These are phyloP conservation scores for Cyphomyrus discorhynchus DNA, from an alignment of 2,113 vertebrate species.

Conservation along the genomic window DNA sequence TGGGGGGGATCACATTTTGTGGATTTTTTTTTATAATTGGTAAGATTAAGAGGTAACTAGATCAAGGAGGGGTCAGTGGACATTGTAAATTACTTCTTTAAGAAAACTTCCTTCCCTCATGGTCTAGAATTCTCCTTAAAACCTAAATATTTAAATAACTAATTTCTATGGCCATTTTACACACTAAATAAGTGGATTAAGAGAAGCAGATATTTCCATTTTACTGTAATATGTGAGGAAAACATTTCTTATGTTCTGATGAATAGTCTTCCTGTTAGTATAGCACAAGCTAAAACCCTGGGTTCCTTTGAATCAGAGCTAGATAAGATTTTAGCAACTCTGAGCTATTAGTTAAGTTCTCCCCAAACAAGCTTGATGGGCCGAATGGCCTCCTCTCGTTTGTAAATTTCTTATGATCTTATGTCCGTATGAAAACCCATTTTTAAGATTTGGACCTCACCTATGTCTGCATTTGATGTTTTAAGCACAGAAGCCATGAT, in stretches of 20 bases:
- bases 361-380: too few species aligned
- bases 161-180: background rate
- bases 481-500: background rate
- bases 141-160: background rate
- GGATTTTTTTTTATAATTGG: background rate
- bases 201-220: background rate
- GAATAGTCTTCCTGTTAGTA: too few species aligned
- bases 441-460: background rate
- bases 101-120: background rate
- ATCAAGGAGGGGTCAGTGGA: background rate
- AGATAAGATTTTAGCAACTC: too few species aligned
- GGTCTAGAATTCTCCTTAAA: background rate
- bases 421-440: background rate
- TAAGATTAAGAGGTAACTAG: slow-evolving; percentile 2
- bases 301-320: too few species aligned
- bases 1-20: background rate
- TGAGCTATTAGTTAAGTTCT: too few species aligned
- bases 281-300: too few species aligned
- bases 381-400: too few species aligned
- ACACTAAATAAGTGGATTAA: background rate
- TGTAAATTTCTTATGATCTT: too few species aligned
- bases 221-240: background rate
- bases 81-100: background rate
- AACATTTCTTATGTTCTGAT: background rate
- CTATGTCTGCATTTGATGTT: background rate